Percentiles rank a stretch among this genome's conserved stretches.
These are phyloP conservation scores for Cromileptes altivelis DNA, from an alignment of 2,113 vertebrate genomes.

Conservation along the genomic window DNA sequence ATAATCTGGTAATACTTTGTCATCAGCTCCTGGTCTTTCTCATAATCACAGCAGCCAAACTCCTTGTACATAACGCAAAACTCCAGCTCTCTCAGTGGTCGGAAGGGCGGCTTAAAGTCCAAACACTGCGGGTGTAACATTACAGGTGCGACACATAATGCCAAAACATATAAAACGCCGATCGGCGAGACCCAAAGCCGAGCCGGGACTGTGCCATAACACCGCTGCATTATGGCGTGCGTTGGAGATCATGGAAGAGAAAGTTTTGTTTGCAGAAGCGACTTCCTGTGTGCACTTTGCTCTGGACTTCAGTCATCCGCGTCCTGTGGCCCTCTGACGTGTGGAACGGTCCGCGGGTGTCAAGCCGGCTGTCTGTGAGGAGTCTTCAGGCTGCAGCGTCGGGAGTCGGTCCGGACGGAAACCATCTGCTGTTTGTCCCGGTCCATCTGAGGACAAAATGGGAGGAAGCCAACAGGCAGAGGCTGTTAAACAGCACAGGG, in stretches of 20 bases:
- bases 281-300: slow-evolving; percentile 78
- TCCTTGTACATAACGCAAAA: slow-evolving; percentile 92
- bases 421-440: not conserved
- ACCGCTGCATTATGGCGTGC: slow-evolving; percentile 60
- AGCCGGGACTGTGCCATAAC: not conserved
- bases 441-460: not conserved
- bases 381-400: not conserved
- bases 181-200: not conserved
- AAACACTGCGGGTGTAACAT: slow-evolving; percentile 92
- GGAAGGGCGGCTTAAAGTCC: slow-evolving; percentile 97
- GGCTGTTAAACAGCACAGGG: not conserved
- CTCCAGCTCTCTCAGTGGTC: slow-evolving; percentile 85
- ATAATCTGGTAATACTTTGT: slow-evolving; percentile 87
- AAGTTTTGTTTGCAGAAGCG: slow-evolving; percentile 8
- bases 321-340: slow-evolving; percentile 26
- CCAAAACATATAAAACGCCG: slow-evolving; percentile 32
- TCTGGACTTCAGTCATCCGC: slow-evolving; percentile 20
- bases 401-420: not conserved
- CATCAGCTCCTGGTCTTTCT: slow-evolving; percentile 87
- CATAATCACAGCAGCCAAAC: slow-evolving; percentile 92
- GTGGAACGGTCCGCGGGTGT: not conserved
- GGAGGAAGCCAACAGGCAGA: not conserved
- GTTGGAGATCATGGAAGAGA: not conserved
- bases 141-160: slow-evolving; percentile 58
- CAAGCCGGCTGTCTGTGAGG: not conserved